A percentile compares a stretch with the other conserved stretches of the same genome.
Conservation (phyloP, 2,888 invertebrate genomes). For the Lucinisca nassula region DNA sequence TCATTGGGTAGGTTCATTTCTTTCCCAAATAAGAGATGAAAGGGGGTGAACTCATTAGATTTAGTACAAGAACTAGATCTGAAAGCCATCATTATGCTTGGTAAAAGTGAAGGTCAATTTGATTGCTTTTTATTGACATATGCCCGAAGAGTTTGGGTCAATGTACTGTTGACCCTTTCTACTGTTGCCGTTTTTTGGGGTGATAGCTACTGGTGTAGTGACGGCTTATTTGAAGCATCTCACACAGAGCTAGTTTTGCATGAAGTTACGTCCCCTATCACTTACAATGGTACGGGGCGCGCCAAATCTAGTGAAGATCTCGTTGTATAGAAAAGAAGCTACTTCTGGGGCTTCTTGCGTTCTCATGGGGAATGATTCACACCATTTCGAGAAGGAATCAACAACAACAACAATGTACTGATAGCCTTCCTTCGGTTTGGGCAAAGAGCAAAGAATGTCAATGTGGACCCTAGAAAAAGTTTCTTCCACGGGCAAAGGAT, state of each 20-base stretch:
- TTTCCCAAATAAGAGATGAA: conserved; percentile 35
- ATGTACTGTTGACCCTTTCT: no score
- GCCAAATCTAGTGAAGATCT: conserved; percentile 47
- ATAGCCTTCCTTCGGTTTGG: conserved; percentile 10
- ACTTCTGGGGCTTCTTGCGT: conserved; percentile 47
- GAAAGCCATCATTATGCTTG: no score
- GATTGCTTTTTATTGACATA: no score
- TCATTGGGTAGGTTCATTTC: conserved; percentile 48
- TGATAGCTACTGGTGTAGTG: not conserved
- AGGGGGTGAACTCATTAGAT: no score
- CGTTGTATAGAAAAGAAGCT: conserved; percentile 34
- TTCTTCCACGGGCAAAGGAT: conserved; percentile 18
- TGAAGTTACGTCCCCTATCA: conserved; percentile 50
- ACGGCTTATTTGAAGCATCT: conserved; percentile 23
- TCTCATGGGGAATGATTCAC: conserved; percentile 50
- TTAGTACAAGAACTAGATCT: no score
- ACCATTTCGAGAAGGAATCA: conserved; percentile 43
- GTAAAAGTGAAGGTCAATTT: no score
- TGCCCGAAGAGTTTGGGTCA: no score
- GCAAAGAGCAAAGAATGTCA: conserved; percentile 34
- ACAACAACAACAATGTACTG: conserved; percentile 37
- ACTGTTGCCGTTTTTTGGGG: no score
- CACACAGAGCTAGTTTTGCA: conserved; percentile 48
- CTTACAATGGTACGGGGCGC: conserved; percentile 39
- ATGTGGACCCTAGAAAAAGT: conserved; percentile 19